These are phyloP conservation scores for Sardina pilchardus DNA, from an alignment of 2,113 vertebrate species.

Conservation along the genomic window DNA sequence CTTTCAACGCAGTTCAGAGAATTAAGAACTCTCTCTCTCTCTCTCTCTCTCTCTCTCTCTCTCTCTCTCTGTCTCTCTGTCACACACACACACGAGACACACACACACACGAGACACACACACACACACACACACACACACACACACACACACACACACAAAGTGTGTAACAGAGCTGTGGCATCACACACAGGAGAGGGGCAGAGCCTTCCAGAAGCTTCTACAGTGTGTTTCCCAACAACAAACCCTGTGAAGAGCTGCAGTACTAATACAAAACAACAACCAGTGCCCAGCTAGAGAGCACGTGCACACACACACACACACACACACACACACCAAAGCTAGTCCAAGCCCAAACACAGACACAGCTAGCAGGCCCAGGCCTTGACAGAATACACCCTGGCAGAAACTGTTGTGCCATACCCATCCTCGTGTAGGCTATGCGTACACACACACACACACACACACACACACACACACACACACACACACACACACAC, in stretches of 20 bases:
- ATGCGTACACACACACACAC: not conserved
- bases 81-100: not conserved
- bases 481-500: not conserved
- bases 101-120: not conserved
- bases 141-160: slow-evolving; percentile 20
- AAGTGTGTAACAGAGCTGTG: slow-evolving; percentile 32
- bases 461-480: not conserved
- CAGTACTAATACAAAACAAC: not conserved
- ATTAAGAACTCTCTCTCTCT: not conserved
- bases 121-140: not conserved
- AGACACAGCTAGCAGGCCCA: too few relatives aligned
- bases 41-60: too few relatives aligned
- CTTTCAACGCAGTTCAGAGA: slow-evolving; percentile 34
- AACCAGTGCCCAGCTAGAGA: not conserved
- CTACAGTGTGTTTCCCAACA: not conserved
- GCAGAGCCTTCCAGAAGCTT: slow-evolving; percentile 22
- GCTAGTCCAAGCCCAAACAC: too few relatives aligned
- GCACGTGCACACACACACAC: not conserved
- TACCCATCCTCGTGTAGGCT: too few relatives aligned
- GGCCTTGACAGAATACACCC: too few relatives aligned
- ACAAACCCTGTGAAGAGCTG: too few relatives aligned
- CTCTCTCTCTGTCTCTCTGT: too few relatives aligned
- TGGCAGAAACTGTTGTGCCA: too few relatives aligned
- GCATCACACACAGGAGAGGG: slow-evolving; percentile 30
- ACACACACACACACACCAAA: not conserved